Conservation (phyloP, 2,113 vertebrate species). For the Sphaerodactylus townsendi region DNA sequence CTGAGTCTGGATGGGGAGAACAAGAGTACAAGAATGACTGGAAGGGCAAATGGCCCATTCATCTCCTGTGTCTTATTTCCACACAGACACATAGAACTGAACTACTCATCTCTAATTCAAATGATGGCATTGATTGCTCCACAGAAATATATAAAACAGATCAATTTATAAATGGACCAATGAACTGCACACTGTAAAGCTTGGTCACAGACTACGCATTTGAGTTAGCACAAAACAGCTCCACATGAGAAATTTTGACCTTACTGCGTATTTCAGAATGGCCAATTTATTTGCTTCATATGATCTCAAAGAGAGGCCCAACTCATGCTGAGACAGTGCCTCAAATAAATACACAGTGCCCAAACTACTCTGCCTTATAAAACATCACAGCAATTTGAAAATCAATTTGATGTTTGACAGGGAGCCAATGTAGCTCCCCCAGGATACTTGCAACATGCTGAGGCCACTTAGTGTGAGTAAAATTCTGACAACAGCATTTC, state of each 20-base stretch:
- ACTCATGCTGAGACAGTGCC: slow-evolving; percentile 47
- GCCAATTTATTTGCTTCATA: slow-evolving; percentile 45
- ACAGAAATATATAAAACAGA: neutral
- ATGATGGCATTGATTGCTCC: neutral
- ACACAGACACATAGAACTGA: neutral
- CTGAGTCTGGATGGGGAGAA: neutral
- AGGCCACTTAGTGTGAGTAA: slow-evolving; percentile 67
- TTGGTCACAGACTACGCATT: slow-evolving; percentile 24
- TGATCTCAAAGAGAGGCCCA: slow-evolving; percentile 31
- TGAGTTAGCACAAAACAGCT: slow-evolving; percentile 25
- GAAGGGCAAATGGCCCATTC: neutral
- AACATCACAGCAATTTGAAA: slow-evolving; percentile 75
- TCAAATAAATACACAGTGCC: slow-evolving; percentile 63
- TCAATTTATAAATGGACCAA: neutral
- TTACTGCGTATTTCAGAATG: slow-evolving; percentile 35
- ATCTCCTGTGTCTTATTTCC: neutral
- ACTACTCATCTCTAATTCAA: neutral
- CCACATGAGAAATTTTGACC: slow-evolving; percentile 39
- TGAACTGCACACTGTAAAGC: neutral
- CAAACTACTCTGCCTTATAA: slow-evolving; percentile 57
- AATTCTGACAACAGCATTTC: slow-evolving; percentile 53
- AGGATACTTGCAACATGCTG: slow-evolving; percentile 62
- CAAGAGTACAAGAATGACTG: neutral
- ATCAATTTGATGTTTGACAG: slow-evolving; percentile 77
- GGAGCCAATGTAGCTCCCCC: slow-evolving; percentile 55